Evolutionary conservation across 2,888 invertebrate genomes (phyloP).

Genomic region (Geophilus truncorum): DNA sequence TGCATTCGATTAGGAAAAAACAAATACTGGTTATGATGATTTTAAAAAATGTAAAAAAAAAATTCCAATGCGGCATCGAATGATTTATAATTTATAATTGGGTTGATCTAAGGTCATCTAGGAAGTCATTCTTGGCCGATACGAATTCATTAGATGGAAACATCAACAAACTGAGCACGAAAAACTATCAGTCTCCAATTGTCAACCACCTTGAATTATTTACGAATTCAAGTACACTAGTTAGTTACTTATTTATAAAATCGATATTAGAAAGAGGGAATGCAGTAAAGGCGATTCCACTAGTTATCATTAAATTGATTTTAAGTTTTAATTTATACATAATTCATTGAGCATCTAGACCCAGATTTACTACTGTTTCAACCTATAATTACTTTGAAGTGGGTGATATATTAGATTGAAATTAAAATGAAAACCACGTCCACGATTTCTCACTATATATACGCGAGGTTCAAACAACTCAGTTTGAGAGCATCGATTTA

Average conservation of each 20-base stretch:
- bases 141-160: background rate
- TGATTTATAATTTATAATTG: background rate
- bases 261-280: background rate
- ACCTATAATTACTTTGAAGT: background rate
- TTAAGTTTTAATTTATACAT: no score
- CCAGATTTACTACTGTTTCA: background rate
- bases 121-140: background rate
- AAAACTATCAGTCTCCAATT: background rate
- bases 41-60: background rate
- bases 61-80: background rate
- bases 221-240: background rate
- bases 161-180: background rate
- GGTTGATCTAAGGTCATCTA: background rate
- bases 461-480: background rate
- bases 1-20: background rate
- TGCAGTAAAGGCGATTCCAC: no score
- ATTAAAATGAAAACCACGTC: background rate
- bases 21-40: background rate
- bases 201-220: background rate
- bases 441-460: background rate
- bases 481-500: background rate
- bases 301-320: no score
- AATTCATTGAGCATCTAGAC: background rate
- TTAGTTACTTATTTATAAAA: background rate
- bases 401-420: background rate